Conservation (phyloP, 2,797 vertebrate genomes). For the Coranthus polyacanthus region DNA sequence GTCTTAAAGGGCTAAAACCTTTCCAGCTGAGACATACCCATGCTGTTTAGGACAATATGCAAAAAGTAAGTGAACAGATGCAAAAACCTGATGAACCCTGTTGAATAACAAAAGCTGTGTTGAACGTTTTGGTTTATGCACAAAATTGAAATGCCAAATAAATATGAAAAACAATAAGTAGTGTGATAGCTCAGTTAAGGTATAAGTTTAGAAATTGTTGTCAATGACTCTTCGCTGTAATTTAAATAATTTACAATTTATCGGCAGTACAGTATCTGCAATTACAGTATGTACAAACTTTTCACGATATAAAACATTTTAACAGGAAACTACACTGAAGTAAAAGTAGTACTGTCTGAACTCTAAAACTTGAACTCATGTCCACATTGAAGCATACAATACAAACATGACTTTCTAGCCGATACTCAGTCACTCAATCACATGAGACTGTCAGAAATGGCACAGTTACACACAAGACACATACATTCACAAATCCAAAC, state of each 20-base stretch:
- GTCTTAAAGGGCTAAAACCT: constrained; percentile 52
- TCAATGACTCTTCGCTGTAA: constrained; percentile 48
- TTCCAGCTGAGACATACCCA: constrained; percentile 48
- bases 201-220: constrained; percentile 47
- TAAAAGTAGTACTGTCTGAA: constrained; percentile 47
- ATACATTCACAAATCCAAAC: constrained; percentile 73
- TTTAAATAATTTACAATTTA: constrained; percentile 70
- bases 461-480: constrained; percentile 67
- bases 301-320: constrained; percentile 77
- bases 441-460: constrained; percentile 61
- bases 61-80: constrained; percentile 27
- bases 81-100: constrained; percentile 25
- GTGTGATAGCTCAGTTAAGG: constrained; percentile 18
- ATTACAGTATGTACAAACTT: constrained; percentile 75
- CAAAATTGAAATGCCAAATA: constrained; percentile 42
- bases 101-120: constrained; percentile 16
- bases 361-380: constrained; percentile 46
- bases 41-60: constrained; percentile 41
- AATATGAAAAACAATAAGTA: constrained; percentile 26
- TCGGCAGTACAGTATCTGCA: constrained; percentile 64
- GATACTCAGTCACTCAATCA: constrained; percentile 51
- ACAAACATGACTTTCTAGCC: constrained; percentile 54
- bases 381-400: constrained; percentile 52
- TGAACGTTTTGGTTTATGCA: constrained; percentile 57
- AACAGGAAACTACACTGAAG: constrained; percentile 60